These are phyloP conservation scores for Parazoanthus swiftii DNA, from an alignment of 92 coral and sea anemone genomes.

Conservation along the genomic window DNA sequence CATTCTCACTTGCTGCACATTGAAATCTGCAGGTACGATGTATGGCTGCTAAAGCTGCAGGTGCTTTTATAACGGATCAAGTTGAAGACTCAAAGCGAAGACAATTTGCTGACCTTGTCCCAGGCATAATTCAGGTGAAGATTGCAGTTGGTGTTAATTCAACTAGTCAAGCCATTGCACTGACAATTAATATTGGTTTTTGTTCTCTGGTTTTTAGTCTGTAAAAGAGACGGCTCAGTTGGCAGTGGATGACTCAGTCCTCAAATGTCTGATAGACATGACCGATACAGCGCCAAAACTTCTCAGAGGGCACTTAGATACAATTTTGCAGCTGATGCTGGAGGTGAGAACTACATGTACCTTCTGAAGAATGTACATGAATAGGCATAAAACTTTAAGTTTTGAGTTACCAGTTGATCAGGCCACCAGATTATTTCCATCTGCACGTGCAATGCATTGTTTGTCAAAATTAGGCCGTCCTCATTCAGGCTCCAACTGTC, in stretches of 20 bases:
- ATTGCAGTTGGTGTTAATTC: not conserved
- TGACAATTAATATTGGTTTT: not conserved
- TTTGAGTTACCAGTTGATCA: no score
- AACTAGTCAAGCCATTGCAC: not conserved
- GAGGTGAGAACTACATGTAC: slow-evolving; percentile 55
- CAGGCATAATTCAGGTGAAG: slow-evolving; percentile 89
- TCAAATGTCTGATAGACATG: slow-evolving; percentile 88
- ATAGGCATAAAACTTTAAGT: no score
- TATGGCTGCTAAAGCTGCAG: slow-evolving; percentile 96
- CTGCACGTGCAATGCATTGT: no score
- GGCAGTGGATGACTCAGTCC: slow-evolving; percentile 84
- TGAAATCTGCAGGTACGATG: slow-evolving; percentile 71
- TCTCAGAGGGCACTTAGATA: slow-evolving; percentile 80
- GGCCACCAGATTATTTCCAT: no score
- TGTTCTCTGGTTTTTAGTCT: slow-evolving; percentile 50
- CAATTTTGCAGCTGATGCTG: slow-evolving; percentile 72
- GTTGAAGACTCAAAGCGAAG: slow-evolving; percentile 83
- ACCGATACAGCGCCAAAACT: slow-evolving; percentile 96
- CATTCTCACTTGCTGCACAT: not conserved
- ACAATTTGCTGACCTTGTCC: slow-evolving; percentile 92
- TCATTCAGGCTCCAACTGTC: no score
- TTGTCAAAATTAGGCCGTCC: no score
- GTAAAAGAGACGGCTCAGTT: slow-evolving; percentile 84
- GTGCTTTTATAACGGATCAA: slow-evolving; percentile 94
- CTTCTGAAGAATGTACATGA: no score